These are phyloP conservation scores for Sternotherus odoratus DNA, from an alignment of 2,797 vertebrate species.

Conservation along the genomic window DNA sequence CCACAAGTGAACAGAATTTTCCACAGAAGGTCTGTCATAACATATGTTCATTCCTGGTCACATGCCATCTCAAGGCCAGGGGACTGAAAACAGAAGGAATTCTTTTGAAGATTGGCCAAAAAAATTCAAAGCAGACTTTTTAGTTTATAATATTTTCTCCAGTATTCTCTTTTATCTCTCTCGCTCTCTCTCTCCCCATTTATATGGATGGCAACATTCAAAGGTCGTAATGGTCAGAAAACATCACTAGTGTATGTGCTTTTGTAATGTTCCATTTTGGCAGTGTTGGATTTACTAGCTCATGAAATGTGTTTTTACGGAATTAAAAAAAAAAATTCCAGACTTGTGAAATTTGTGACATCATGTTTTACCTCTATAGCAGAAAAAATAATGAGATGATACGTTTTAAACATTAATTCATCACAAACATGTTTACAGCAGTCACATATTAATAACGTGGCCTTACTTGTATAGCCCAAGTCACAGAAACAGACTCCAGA, in stretches of 20 bases:
- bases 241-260: neutral
- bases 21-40: conserved; percentile 49
- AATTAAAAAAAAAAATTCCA: conserved; percentile 39
- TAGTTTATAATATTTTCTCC: conserved; percentile 60
- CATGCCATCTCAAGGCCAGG: conserved; percentile 54
- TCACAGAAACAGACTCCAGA: conserved; percentile 98
- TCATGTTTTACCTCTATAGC: neutral
- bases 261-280: conserved; percentile 48
- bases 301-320: conserved; percentile 6
- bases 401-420: neutral
- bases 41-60: conserved; percentile 66
- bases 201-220: conserved; percentile 56
- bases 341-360: conserved; percentile 23
- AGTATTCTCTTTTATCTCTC: conserved; percentile 50
- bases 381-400: neutral
- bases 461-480: conserved; percentile 94
- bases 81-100: conserved; percentile 34
- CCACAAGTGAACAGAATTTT: conserved; percentile 50
- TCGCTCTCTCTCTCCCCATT: conserved; percentile 42
- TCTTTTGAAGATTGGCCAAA: conserved; percentile 71
- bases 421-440: neutral
- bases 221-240: conserved; percentile 37
- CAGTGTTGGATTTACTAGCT: conserved; percentile 7
- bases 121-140: conserved; percentile 53
- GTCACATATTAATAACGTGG: neutral